Conservation (phyloP, 2,888 invertebrate species). For the Epirrhoe tristata region DNA sequence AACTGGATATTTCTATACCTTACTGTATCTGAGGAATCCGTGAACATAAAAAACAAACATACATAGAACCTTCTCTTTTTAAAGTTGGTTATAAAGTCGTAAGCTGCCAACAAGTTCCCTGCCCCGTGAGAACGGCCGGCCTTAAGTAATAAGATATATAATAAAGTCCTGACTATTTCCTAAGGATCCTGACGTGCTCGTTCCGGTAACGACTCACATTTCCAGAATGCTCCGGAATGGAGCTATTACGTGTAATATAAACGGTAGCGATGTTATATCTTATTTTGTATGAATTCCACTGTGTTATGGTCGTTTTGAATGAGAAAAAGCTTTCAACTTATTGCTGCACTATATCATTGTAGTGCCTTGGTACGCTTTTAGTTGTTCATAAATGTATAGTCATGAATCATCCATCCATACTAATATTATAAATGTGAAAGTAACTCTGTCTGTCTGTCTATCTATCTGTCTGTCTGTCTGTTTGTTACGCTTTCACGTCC, state of each 20-base stretch:
- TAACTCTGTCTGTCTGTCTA: too few relatives aligned
- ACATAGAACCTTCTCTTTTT: too few relatives aligned
- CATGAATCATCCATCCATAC: too few relatives aligned
- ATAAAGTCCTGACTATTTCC: constrained; percentile 34
- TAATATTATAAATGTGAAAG: too few relatives aligned
- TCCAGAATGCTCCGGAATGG: constrained; percentile 31
- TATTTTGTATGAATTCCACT: constrained; percentile 18
- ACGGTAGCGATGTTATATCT: constrained; percentile 21
- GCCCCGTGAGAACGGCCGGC: constrained; percentile 11
- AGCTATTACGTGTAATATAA: constrained; percentile 40
- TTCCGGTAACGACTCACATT: constrained; percentile 37
- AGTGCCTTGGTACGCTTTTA: background rate
- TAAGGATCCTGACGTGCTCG: constrained; percentile 31
- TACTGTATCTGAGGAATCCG: too few relatives aligned
- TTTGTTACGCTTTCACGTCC: too few relatives aligned
- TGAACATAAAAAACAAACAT: too few relatives aligned
- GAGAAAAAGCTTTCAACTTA: constrained; percentile 4
- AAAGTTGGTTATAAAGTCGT: background rate
- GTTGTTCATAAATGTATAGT: too few relatives aligned
- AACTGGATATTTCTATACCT: too few relatives aligned
- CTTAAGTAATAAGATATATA: constrained; percentile 32
- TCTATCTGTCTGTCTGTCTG: too few relatives aligned
- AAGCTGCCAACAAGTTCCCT: constrained; percentile 6
- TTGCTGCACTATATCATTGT: background rate
- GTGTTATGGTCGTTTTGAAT: background rate